Conservation (phyloP, 2,888 invertebrate genomes). For the Pyrrhosoma nymphula region DNA sequence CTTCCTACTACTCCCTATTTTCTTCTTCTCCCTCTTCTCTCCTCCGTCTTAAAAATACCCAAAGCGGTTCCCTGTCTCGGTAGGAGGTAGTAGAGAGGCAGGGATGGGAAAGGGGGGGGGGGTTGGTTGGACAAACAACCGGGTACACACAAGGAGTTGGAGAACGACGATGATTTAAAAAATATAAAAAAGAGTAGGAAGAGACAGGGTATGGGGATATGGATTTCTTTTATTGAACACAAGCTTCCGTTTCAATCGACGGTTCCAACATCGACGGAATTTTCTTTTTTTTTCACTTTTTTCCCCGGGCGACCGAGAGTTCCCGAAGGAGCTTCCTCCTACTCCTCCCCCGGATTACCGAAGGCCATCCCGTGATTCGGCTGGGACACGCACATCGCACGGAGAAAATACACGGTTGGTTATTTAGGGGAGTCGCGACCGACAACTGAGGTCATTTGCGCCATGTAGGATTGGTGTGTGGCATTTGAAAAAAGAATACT, state of each 20-base stretch:
- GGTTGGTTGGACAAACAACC: neutral
- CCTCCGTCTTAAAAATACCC: neutral
- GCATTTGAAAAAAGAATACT: too few species aligned
- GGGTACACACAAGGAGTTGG: neutral
- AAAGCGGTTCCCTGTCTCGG: neutral
- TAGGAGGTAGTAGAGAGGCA: neutral
- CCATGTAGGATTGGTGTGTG: too few species aligned
- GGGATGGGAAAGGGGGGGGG: too few species aligned
- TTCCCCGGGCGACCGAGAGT: too few species aligned
- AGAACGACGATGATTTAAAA: slow-evolving; percentile 12
- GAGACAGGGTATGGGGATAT: neutral
- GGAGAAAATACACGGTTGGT: too few species aligned
- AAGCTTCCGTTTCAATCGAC: neutral
- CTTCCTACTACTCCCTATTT: neutral
- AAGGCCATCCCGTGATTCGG: neutral
- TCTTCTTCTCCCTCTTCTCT: neutral
- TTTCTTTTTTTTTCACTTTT: neutral
- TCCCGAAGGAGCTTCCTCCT: too few species aligned
- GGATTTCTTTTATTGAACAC: slow-evolving; percentile 22
- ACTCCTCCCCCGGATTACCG: neutral
- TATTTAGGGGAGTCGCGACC: too few species aligned
- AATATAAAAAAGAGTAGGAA: neutral
- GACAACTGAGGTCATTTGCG: too few species aligned
- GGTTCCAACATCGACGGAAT: neutral
- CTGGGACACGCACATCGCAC: too few species aligned